Evolutionary conservation across 2,797 vertebrate genomes (phyloP).

Genomic region (Muscicapa striata): DNA sequence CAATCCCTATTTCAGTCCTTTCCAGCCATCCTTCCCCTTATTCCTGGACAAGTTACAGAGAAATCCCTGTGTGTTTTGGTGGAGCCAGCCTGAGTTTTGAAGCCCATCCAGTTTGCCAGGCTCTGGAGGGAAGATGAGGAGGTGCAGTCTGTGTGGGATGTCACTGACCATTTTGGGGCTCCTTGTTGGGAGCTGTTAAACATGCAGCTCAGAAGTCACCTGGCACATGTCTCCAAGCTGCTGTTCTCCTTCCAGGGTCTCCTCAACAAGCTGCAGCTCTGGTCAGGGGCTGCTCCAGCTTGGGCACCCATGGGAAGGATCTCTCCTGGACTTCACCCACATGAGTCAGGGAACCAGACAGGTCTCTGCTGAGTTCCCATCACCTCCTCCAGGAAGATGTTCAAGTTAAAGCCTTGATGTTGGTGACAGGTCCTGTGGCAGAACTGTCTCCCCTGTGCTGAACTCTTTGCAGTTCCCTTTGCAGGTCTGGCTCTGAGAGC

Average conservation of each 20-base stretch:
- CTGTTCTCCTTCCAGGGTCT: not conserved
- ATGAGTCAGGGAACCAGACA: not conserved
- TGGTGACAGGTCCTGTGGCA: not conserved
- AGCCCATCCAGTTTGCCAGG: not conserved
- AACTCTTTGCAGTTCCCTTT: not conserved
- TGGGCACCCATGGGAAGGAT: not conserved
- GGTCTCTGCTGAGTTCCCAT: not conserved
- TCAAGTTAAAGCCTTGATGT: not conserved
- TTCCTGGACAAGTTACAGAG: not conserved
- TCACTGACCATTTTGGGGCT: not conserved
- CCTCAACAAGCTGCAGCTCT: not conserved
- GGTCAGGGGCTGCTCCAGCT: not conserved
- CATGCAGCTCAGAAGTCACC: not conserved
- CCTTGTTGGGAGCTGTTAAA: not conserved
- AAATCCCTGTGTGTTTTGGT: not conserved
- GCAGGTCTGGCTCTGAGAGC: not conserved
- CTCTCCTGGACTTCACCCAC: not conserved
- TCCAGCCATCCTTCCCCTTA: not conserved
- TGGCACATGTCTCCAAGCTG: not conserved
- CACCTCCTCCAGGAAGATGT: not conserved
- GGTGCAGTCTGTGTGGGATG: not conserved
- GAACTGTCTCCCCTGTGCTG: not conserved
- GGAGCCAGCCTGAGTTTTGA: not conserved
- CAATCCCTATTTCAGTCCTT: not conserved
- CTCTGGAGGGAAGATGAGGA: not conserved